Base-by-base conservation (phyloP, 1,140 invertebrate species). In the Ostrea denselamellosa region DNA sequence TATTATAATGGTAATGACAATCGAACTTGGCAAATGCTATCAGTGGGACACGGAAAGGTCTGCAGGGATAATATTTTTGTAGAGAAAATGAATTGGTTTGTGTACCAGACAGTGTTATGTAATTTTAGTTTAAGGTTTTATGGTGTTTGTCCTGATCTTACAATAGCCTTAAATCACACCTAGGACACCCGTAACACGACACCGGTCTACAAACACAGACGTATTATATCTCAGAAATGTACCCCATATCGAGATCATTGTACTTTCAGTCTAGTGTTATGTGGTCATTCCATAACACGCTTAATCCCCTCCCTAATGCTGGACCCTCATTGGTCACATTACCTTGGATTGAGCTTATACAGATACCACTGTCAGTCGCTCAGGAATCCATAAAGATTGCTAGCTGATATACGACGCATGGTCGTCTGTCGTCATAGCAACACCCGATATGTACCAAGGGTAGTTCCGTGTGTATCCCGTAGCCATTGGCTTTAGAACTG, bases 111-210 rank as follows among this genome's bases (percentile, higher is more conserved):
- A 77, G 68, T 77, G 25, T 77, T 77, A 77, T 77, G 68, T 77
- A 77, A 77, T 77, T 77, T 77, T 77, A 25, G 68, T 77, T 68
- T n/a, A 68, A 25, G 65, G 22, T 68, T 77, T 77, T 77, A 77
- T 77, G 68, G 68, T 77, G 68, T 77, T 77, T 77, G 68, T 77
- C 68, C 68, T 77, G 22, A 22, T 44, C 25, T 77, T 77, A 77
- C 68, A 77, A 77, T 77, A 77, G 68, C 68, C 68, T 77, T 77
- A 77, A 77, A 77, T 77, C 68, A 77, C 68, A 77, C 68, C 68
- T 77, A 28, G 68, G 68, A 34, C 68, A 77, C 68, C 22, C 25
- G 68, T 77, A 77, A 77, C 68, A 28, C 68, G 68, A 77, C 68
- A 77, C 68, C 68, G 25, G 68, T 77, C 68, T 77, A 77, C 25